Evolutionary conservation across 2,797 vertebrate species (phyloP), one percentile per base, ranked within the genome.

Genomic region (Acestrorhynchus altus): DNA sequence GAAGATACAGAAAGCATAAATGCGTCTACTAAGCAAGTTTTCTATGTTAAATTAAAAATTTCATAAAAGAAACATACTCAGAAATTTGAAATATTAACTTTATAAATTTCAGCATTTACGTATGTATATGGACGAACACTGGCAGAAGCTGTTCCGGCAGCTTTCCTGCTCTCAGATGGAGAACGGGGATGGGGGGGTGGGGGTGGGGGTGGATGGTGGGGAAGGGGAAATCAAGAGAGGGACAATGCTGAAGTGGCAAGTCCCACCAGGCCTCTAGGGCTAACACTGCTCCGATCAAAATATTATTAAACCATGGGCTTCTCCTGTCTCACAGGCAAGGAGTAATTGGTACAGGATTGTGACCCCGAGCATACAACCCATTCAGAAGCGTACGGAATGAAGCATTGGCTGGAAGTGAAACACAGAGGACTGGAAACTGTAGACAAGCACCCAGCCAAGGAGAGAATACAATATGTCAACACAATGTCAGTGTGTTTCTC

Each of bases 321-420:
- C 72, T 40, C 49, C 49, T 66, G 79, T 61, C 81, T 78, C 51
- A 15, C 42, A 74, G 81, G 81, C 78, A 79, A 69, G 71, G 28
- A 69, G 61, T 83, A 84, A 84, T 86, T 83, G 84, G 75, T 74
- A 77, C 64, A 81, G 71, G 78, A 81, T 22, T 80, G 75, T 78
- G 69, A 73, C 73, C 67, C 68, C 52, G 22, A 69, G 57, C 60
- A 16, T 44, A 77, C 35, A 24, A 28, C 46, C 60, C 22, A 64
- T 39, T 46, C 10, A 39, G 47, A 39, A 20, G 15, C n/a, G 26
- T 35, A 28, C 24, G 26, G 59, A 11, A 39, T 4, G 13, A 39
- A 5, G 52, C 28, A n/a, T 20, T 57, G 31, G 59, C 35, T 44
- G 9, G 18, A 47, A 40, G 46, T 22, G 47, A 54, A 28, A 51